These are phyloP conservation scores for Listrodromus nycthemerus DNA, from an alignment of 2,888 invertebrate species.

Conservation along the genomic window DNA sequence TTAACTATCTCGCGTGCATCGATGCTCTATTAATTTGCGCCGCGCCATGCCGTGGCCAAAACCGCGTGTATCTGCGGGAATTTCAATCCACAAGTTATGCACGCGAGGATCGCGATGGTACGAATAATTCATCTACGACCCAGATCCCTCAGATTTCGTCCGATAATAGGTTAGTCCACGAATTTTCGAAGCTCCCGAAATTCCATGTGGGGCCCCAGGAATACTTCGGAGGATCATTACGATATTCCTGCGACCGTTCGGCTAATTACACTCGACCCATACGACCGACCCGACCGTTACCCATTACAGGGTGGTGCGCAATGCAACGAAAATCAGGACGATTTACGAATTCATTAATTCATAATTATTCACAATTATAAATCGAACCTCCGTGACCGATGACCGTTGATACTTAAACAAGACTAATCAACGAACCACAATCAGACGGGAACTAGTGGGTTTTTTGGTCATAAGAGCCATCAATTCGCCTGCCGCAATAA, in stretches of 20 bases:
- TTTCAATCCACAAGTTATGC: slow-evolving; percentile 4
- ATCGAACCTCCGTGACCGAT: not conserved
- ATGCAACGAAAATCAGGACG: not conserved
- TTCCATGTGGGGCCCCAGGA: not conserved
- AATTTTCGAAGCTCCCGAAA: slow-evolving; percentile 1
- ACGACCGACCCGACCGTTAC: not conserved
- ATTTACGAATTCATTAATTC: not conserved
- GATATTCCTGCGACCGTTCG: not conserved
- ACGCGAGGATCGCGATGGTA: not conserved
- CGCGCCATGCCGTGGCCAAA: not conserved
- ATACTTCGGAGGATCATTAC: slow-evolving; percentile 19
- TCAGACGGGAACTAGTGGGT: no score
- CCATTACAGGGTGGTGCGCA: not conserved
- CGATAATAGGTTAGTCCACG: slow-evolving; percentile 10
- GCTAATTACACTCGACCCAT: not conserved
- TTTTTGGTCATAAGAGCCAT: not conserved
- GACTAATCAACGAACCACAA: no score
- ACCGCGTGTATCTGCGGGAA: not conserved
- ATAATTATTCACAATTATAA: not conserved
- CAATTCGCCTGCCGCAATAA: not conserved
- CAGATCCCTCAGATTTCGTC: slow-evolving; percentile 12
- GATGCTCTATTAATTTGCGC: not conserved
- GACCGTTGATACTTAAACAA: not conserved
- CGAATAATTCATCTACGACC: slow-evolving; percentile 17
- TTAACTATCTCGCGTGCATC: not conserved